Base-by-base conservation (phyloP, 2,797 vertebrate genomes). In the Arrhamphus sclerolepis region DNA sequence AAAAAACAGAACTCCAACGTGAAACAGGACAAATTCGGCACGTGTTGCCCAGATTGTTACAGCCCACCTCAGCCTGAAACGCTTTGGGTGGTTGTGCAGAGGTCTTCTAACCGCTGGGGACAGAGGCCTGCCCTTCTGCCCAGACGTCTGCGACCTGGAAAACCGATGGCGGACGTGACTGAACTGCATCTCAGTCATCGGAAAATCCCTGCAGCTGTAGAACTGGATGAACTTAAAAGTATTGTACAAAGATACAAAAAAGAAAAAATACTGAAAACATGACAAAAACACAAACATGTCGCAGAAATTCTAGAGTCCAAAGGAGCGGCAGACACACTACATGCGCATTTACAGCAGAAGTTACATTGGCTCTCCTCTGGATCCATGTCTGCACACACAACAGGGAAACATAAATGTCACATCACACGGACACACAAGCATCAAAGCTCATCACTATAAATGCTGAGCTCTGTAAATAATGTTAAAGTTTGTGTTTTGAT, bases 381-480 rank as follows among this genome's bases (percentile, higher is more conserved):
- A 86, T 73, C 67, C 75, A 70, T 41, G 44, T 67, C 54, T 70
- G 60, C 67, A 66, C 66, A 78, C 77, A 69, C 7, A 56, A 51
- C 72, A 72, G 63, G 51, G 68, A 77, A 73, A 62, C 77, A 67
- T 38, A 19, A 39, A 66, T 68, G 80, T 67, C 58, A 63, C 3
- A 46, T 34, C 54, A 66, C 51, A 78, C 48, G 82, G 55, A 78
- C 56, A 81, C 54, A 68, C 56, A 74, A 62, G 70, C 77, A 58
- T 80, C 73, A 67, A 58, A 1, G 66, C 78, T 86, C 77, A 61
- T 34, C 81, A 81, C 31, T 86, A 88, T 83, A 84, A 72, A 76
- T 7, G 59, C 57, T 49, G 81, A 75, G 86, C 80, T 80, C 29
- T 91, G 91, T 92, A 91, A 83, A 91, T 90, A 87, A 79, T 89